Percentiles rank a stretch among this genome's conserved stretches.
Evolutionary conservation across 2,888 invertebrate species (phyloP).

Genomic region (Watsonalla cultraria): DNA sequence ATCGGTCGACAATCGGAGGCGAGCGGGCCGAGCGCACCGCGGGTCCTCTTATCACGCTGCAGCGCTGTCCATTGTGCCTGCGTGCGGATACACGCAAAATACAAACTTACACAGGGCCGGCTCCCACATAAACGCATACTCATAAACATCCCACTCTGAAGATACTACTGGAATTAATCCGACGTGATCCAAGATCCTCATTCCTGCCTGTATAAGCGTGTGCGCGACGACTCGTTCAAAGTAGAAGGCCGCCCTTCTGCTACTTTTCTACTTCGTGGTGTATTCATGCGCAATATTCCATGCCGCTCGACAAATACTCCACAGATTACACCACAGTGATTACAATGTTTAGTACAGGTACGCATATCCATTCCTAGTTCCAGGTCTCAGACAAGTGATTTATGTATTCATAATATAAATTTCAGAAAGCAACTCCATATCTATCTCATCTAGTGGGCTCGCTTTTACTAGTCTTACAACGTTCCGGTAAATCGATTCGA

Average conservation of each 20-base stretch:
- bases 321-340: conserved; percentile 56
- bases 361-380: conserved; percentile 6
- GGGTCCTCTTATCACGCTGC: conserved; percentile 45
- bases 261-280: conserved; percentile 3
- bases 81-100: conserved; percentile 7
- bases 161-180: no score
- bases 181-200: no score
- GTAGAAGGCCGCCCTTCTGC: no score
- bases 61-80: conserved; percentile 46
- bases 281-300: conserved; percentile 60
- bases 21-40: conserved; percentile 25
- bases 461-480: neutral
- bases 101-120: no score
- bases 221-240: no score
- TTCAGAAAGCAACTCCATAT: neutral
- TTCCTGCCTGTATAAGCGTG: no score
- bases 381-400: conserved; percentile 1
- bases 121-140: no score
- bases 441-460: no score
- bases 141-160: no score
- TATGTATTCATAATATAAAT: neutral
- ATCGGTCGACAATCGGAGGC: conserved; percentile 46
- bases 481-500: neutral
- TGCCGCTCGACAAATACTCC: conserved; percentile 52
- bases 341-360: conserved; percentile 47